phyloP scores from a whole-genome alignment of 2,888 invertebrate species.

The Tinea pellionella region DNA sequence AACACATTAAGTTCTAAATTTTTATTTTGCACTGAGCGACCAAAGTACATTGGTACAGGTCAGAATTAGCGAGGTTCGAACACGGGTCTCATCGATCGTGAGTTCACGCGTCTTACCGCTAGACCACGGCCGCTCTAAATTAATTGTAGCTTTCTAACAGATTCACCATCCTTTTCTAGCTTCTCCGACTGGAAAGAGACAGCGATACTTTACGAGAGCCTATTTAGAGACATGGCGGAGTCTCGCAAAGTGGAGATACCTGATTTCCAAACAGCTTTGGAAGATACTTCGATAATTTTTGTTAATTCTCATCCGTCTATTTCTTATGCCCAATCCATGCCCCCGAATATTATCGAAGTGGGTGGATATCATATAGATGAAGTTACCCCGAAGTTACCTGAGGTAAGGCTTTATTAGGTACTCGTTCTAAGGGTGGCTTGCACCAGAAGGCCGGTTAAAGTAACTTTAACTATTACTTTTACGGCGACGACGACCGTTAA shows the following conservation, averaged over 20 bases:
- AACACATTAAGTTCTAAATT: no score
- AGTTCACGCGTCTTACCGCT: no score
- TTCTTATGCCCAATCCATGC: conserved; percentile 26
- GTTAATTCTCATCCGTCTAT: conserved; percentile 38
- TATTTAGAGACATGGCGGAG: conserved; percentile 28
- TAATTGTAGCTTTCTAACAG: no score
- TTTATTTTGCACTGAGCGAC: no score
- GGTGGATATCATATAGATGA: conserved; percentile 43
- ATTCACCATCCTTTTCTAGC: not conserved
- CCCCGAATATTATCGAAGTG: conserved; percentile 38
- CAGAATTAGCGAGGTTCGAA: no score
- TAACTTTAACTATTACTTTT: no score
- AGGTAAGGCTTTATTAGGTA: conserved; percentile 26
- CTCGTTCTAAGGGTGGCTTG: no score
- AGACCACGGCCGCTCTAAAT: no score
- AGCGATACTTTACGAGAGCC: conserved; percentile 22
- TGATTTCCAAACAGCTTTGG: conserved; percentile 24
- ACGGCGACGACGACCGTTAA: no score
- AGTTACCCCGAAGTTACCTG: conserved; percentile 29
- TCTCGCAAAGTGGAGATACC: conserved; percentile 30
- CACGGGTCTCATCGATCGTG: no score
- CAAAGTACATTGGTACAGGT: no score
- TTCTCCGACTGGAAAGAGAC: not conserved
- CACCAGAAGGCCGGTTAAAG: no score
- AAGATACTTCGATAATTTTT: conserved; percentile 34